Base-by-base conservation (phyloP, 1,140 invertebrate genomes). In the Ostrea edulis region DNA sequence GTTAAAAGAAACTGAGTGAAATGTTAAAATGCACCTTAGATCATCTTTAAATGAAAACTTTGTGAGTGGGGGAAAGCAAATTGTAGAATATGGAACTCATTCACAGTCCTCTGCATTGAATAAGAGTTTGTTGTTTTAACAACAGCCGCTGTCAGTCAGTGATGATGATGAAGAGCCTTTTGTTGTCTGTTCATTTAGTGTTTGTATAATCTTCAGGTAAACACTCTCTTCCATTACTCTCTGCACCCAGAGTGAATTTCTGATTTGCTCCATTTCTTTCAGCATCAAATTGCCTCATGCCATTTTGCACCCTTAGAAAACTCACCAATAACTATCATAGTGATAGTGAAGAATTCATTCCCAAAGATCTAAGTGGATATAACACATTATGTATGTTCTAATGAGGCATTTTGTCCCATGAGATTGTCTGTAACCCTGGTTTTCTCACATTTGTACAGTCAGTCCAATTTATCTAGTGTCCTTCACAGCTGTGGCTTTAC, bases 91-190 rank as follows among this genome's bases (percentile, higher is more conserved):
- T 29, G 11, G 9, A 14, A 35, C 22, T 14, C 68, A 77, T 77
- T 77, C 29, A 7, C 68, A 77, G 68, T 77, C 22, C 29, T 35
- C 25, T 5, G 25, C 25, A 35, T 77, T 77, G 25, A 77, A 25
- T 77, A 77, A 77, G 68, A 77, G 68, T 25, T 77, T 77, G 68
- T 77, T 77, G 25, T 71, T 77, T 77, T 77, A 77, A 77, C 68
- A 77, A 77, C 68, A 77, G 68, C 68, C 68, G 68, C 29, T 77
- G 68, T 77, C 68, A 77, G 68, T 77, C 68, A 77, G 68, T 35
- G 22, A 35, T 25, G 29, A 77, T 77, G 68, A 77, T 77, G 68
- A 77, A 77, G 68, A 77, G 68, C 68, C 14, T 77, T 77, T 77
- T 77, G 68, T 77, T 77, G 68, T 25, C 68, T 77, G 68, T 77